Base-by-base conservation (phyloP, 2,113 vertebrate species). In the Xenopus borealis region DNA sequence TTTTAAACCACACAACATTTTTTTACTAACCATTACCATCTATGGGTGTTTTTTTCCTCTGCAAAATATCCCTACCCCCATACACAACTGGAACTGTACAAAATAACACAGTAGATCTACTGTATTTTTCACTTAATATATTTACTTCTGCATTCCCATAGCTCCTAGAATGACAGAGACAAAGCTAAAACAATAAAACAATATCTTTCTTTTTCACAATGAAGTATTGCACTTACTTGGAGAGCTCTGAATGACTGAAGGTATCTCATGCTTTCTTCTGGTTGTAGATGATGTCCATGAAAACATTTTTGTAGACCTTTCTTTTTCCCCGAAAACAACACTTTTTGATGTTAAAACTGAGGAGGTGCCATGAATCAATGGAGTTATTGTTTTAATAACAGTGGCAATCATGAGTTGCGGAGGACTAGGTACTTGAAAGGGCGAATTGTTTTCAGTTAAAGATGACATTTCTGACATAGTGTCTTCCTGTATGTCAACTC, bases 151-250 rank as follows among this genome's bases (percentile, higher is more conserved):
- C 23, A 27, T 27, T 27, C 3, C 23, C 23, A 27, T 1, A 27
- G 23, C 1, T 27, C 23, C 23, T 27, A 27, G 2, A 2, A 27
- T 27, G 23, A 27, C 23, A 27, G 23, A 27, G 3, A 27, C 2
- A 27, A 27, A 27, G 23, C 23, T 2, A 27, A 27, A 27, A 27
- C 23, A 27, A 27, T 27, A 27, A 3, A 27, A 27, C 23, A 27
- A 27, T 27, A 27, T 27, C 3, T 27, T 27, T 3, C 23, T 27
- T 27, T 27, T 27, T 27, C 23, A 27, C 3, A 27, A 27, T 27
- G 23, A 2, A 2, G 3, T 27, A 27, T 27, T 27, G 23, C 33
- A 69, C 73, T 76, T 64, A 76, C 73, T 27, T 50, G 59, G 10
- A 20, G 50, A 44, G 6, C 33, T 61, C 9, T 16, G 17, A 63